A percentile compares a stretch with the other conserved stretches of the same genome.
These are phyloP conservation scores for Strix occidentalis DNA, from an alignment of 2,797 vertebrate genomes.

Conservation along the genomic window DNA sequence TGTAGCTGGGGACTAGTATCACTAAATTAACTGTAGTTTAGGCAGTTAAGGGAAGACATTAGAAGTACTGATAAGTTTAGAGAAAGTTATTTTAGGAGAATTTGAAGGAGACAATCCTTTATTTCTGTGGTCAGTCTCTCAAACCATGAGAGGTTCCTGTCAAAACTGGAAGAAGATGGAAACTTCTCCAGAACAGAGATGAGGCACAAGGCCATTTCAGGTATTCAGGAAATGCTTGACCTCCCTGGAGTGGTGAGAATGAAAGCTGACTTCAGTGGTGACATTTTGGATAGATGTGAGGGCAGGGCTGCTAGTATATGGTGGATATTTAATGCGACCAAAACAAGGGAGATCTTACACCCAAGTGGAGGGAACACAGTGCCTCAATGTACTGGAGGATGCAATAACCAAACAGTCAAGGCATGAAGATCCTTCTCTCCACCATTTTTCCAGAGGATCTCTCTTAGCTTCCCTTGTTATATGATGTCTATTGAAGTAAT, in stretches of 20 bases:
- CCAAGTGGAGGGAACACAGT: fast-evolving
- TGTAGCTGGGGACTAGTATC: background rate
- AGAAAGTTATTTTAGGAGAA: background rate
- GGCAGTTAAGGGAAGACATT: background rate
- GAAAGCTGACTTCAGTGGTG: background rate
- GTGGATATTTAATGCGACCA: background rate
- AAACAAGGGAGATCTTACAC: background rate
- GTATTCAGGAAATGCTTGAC: background rate
- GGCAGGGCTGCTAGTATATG: background rate
- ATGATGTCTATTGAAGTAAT: background rate
- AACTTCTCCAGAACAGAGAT: background rate
- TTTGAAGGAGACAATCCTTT: fast-evolving
- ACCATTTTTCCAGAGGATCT: background rate
- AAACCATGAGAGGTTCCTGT: background rate
- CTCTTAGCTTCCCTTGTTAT: background rate
- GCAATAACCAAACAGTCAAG: background rate
- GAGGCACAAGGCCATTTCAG: background rate
- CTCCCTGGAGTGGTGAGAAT: background rate
- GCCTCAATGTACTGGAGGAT: background rate
- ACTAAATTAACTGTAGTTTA: background rate
- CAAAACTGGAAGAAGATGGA: background rate
- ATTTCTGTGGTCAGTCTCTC: background rate
- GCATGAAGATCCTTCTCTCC: background rate
- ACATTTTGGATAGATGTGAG: background rate
- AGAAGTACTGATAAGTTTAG: background rate